These are phyloP conservation scores for Formica exsecta DNA, from an alignment of 1,140 invertebrate species.

Conservation along the genomic window DNA sequence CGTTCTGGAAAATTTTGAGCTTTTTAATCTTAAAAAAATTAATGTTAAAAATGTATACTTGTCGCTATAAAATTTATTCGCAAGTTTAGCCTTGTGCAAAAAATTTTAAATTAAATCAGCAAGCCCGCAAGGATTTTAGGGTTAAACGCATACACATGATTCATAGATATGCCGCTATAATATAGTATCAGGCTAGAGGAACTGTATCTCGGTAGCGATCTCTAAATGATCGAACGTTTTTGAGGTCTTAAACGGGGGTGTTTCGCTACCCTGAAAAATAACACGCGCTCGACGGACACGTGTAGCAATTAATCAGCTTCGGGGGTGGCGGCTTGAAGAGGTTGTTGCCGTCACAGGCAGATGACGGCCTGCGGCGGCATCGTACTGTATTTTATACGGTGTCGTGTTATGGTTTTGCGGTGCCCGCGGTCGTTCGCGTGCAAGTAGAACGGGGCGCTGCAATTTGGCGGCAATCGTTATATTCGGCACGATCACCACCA, in stretches of 20 bases:
- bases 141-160: constrained; percentile 28
- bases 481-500: constrained; percentile 37
- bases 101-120: constrained; percentile 5
- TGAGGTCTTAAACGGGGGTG: constrained; percentile 45
- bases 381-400: constrained; percentile 82
- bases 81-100: background rate
- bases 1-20: background rate
- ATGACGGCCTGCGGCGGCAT: constrained; percentile 80
- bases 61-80: constrained; percentile 1
- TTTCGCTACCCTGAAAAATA: constrained; percentile 73
- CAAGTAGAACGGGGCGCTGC: constrained; percentile 69
- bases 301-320: constrained; percentile 82
- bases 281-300: constrained; percentile 72
- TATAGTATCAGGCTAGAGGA: background rate
- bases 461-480: constrained; percentile 75
- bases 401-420: constrained; percentile 82
- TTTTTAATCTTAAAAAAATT: background rate
- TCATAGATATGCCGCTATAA: background rate
- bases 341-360: constrained; percentile 80
- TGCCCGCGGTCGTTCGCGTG: constrained; percentile 74
- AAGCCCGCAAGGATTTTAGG: constrained; percentile 2
- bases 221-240: constrained; percentile 49
- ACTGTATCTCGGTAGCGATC: constrained; percentile 42
- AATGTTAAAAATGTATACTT: background rate
- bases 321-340: constrained; percentile 75